Evolutionary conservation across 2,888 invertebrate species (phyloP), one percentile per base, ranked within the genome.

Genomic region (Tromatobia lineatoria): DNA sequence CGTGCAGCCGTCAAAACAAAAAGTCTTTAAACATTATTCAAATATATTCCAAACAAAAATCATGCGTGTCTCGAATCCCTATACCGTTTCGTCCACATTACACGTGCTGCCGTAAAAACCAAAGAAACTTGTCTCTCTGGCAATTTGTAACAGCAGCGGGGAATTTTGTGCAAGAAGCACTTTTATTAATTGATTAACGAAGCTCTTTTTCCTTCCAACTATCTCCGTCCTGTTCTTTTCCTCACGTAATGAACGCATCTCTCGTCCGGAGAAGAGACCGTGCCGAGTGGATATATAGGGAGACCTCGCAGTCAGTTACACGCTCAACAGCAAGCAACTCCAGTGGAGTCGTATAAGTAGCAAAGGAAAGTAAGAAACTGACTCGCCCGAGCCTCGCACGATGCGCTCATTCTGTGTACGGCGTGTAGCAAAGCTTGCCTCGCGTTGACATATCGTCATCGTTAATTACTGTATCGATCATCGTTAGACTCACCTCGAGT

Each of bases 101-200:
- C 50, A n/a, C 50, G 50, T 50, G 50, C 50, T 50, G 6, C n/a
- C 50, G 18, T 50, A 84, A 84, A 84, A 81, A 77, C 50, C 42
- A 52, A 59, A 52, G 38, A 81, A 81, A 80, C 84, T 78, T 50
- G 80, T 80, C 57, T 75, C 80, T 50, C 57, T 61, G 74, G 84
- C 84, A 84, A 84, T 84, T 84, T 84, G 84, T 84, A 78, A 84
- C 78, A 81, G 69, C 80, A 81, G 81, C 78, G 23, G 81, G 78
- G 80, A 81, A 81, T 81, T 84, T 66, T 70, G 69, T 59, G 74
- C 75, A 85, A 83, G 77, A 85, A 85, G 52, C 34, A 80, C 77
- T 76, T 67, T 80, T 85, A 81, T 83, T 85, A 87, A 87, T 87
- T 87, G 82, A 84, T 87, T 86, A 84, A 86, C 82, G 84, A 84